A percentile compares a stretch with the other conserved stretches of the same genome.
Conservation (phyloP, 2,888 invertebrate genomes). For the Liopterus haemorrhoidalis region DNA sequence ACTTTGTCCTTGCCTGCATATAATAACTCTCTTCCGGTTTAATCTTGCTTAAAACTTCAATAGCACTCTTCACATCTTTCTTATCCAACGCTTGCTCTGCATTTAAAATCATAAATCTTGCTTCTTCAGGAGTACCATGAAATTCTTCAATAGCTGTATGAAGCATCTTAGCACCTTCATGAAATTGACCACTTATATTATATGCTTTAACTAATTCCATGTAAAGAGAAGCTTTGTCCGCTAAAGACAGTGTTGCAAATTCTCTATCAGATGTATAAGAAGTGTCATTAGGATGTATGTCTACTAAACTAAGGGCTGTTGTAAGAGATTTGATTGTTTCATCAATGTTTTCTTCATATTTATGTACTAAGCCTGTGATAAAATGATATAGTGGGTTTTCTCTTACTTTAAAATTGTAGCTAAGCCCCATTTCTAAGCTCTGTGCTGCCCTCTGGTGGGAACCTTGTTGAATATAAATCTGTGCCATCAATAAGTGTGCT, state of each 20-base stretch:
- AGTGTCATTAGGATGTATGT: conserved; percentile 46
- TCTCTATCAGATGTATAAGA: conserved; percentile 35
- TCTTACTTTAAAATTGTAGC: conserved; percentile 86
- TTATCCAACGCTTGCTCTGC: conserved; percentile 77
- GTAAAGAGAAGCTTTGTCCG: conserved; percentile 81
- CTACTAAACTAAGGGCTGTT: conserved; percentile 64
- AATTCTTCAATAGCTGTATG: conserved; percentile 67
- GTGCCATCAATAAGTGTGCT: conserved; percentile 79
- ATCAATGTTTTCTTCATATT: conserved; percentile 62
- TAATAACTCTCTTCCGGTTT: conserved; percentile 80
- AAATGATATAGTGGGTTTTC: conserved; percentile 89
- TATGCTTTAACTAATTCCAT: conserved; percentile 79
- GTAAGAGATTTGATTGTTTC: conserved; percentile 70
- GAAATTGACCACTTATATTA: conserved; percentile 60
- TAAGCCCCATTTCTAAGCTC: conserved; percentile 81
- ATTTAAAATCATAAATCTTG: conserved; percentile 74
- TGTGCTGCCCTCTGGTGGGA: conserved; percentile 74
- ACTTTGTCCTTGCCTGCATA: conserved; percentile 66
- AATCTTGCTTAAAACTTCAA: conserved; percentile 71
- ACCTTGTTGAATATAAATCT: conserved; percentile 69
- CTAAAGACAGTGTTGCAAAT: conserved; percentile 50
- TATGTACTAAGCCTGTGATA: conserved; percentile 76
- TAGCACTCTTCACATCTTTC: conserved; percentile 74
- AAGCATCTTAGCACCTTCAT: conserved; percentile 72
- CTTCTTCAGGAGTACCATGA: conserved; percentile 77